Conservation (phyloP, 1,140 invertebrate species). For the Cryptotermes secundus region DNA sequence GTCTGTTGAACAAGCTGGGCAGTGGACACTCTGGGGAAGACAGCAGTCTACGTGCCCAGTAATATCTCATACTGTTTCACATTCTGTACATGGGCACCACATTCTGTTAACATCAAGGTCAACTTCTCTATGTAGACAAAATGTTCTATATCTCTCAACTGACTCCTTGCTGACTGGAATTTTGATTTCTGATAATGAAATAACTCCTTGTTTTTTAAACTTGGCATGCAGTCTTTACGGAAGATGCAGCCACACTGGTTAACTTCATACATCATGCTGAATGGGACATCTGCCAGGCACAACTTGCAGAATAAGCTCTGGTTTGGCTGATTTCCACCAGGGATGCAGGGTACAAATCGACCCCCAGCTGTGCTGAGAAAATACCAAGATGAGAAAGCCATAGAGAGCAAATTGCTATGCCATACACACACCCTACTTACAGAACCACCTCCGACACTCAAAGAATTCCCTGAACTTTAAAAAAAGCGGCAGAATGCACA, state of each 20-base stretch:
- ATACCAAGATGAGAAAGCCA: conserved; percentile 71
- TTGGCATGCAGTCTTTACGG: conserved; percentile 86
- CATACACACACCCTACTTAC: conserved; percentile 65
- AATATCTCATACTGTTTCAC: conserved; percentile 86
- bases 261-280: conserved; percentile 68
- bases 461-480: conserved; percentile 24
- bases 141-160: conserved; percentile 20
- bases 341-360: conserved; percentile 60
- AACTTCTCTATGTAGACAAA: conserved; percentile 65
- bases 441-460: conserved; percentile 41
- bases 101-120: conserved; percentile 86
- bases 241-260: conserved; percentile 79
- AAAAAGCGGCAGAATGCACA: conserved; percentile 51
- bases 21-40: conserved; percentile 59
- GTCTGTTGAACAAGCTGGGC: conserved; percentile 80
- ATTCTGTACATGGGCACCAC: conserved; percentile 90
- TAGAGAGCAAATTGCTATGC: conserved; percentile 74
- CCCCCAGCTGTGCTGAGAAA: conserved; percentile 59
- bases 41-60: conserved; percentile 49
- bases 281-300: conserved; percentile 81
- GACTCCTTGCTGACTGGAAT: conserved; percentile 64
- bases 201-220: conserved; percentile 77
- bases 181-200: conserved; percentile 78
- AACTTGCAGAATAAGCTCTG: conserved; percentile 42
- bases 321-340: conserved; percentile 47